Percentiles rank a stretch among this genome's conserved stretches.
Evolutionary conservation across 2,888 invertebrate species (phyloP).

Genomic region (Liodrosophila aerea): DNA sequence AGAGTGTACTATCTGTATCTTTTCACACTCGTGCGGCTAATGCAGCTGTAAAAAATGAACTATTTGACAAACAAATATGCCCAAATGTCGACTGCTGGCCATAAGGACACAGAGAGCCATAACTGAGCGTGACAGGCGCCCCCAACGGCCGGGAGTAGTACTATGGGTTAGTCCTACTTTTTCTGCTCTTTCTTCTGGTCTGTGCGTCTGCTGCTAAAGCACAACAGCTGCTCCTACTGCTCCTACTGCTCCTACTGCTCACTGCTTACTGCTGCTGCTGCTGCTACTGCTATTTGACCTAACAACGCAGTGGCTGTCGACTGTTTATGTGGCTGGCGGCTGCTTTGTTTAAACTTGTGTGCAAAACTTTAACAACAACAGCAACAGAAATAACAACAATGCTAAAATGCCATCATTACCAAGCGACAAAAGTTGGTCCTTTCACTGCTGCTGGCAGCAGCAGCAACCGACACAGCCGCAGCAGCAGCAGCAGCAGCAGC

Average conservation of each 20-base stretch:
- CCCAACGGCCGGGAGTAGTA: constrained; percentile 16
- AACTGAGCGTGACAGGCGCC: constrained; percentile 54
- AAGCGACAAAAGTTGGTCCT: constrained; percentile 78
- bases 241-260: no score
- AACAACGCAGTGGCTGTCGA: constrained; percentile 71
- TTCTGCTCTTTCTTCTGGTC: no score
- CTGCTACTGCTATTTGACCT: constrained; percentile 64
- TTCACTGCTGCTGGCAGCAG: constrained; percentile 47
- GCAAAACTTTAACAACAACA: constrained; percentile 71
- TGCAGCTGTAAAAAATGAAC: constrained; percentile 51
- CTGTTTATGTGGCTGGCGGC: constrained; percentile 77
- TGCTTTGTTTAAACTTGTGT: constrained; percentile 78
- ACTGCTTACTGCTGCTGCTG: constrained; percentile 54
- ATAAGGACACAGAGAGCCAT: constrained; percentile 29
- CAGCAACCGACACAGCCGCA: constrained; percentile 16
- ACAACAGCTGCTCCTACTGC: constrained; percentile 19
- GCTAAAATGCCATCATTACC: constrained; percentile 78
- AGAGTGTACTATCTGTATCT: neutral
- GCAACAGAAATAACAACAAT: constrained; percentile 54
- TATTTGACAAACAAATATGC: constrained; percentile 45
- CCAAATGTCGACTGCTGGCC: constrained; percentile 11
- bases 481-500: constrained; percentile 24
- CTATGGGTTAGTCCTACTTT: constrained; percentile 10
- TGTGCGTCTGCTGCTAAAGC: neutral
- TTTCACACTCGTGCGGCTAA: constrained; percentile 39